These are phyloP conservation scores for Andinoacara biseriatus DNA, from an alignment of 2,113 vertebrate genomes.

Conservation along the genomic window DNA sequence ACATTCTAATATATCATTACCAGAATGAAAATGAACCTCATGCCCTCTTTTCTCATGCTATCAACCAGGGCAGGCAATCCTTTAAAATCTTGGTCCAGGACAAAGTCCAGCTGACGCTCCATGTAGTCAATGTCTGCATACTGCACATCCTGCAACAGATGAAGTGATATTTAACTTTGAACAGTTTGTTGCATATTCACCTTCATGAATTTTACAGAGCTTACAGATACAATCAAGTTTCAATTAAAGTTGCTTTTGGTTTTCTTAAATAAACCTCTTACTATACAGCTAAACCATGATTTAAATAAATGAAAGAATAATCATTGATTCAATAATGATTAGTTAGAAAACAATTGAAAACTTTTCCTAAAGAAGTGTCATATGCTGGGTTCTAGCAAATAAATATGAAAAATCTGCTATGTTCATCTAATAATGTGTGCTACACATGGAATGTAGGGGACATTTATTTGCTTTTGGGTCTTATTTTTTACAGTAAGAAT, in stretches of 20 bases:
- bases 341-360: background rate
- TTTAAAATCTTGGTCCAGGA: constrained; percentile 77
- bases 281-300: background rate
- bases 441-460: background rate
- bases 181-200: background rate
- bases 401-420: background rate
- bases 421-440: background rate
- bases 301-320: background rate
- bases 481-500: background rate
- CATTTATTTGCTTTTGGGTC: background rate
- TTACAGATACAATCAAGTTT: background rate
- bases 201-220: background rate
- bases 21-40: constrained; percentile 93
- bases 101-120: constrained; percentile 91
- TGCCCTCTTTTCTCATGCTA: constrained; percentile 82
- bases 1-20: constrained; percentile 66
- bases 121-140: constrained; percentile 94
- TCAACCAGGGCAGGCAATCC: constrained; percentile 83
- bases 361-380: background rate
- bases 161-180: background rate
- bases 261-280: background rate
- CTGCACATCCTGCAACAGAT: constrained; percentile 88
- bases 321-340: background rate
- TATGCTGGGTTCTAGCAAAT: background rate
- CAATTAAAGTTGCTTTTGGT: background rate